phyloP scores from a whole-genome alignment of 2,113 vertebrate genomes.

The Callopanchax toddi region DNA sequence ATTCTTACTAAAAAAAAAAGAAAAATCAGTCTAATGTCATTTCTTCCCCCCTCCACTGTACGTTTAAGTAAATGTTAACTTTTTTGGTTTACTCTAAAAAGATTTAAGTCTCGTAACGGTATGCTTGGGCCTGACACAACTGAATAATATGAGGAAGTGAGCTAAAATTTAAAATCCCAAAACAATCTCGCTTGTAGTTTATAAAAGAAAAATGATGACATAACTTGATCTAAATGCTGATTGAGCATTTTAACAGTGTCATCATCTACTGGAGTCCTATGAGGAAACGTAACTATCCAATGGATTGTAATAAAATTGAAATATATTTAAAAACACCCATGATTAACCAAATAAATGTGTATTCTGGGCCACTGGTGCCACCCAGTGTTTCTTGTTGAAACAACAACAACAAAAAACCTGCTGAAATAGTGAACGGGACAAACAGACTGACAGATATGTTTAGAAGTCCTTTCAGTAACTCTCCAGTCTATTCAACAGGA shows the following conservation, averaged over 20 bases:
- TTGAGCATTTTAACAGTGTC: slow-evolving; percentile 5
- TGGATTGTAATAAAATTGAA: slow-evolving; percentile 29
- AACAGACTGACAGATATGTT: slow-evolving; percentile 9
- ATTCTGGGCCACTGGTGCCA: slow-evolving; percentile 47
- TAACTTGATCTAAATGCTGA: slow-evolving; percentile 4
- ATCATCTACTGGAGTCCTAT: not conserved
- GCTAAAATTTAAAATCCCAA: slow-evolving; percentile 56
- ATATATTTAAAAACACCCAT: slow-evolving; percentile 48
- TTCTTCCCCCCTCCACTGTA: slow-evolving; percentile 29
- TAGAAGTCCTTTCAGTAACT: slow-evolving; percentile 9
- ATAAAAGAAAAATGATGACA: slow-evolving; percentile 34
- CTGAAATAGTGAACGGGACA: slow-evolving; percentile 9
- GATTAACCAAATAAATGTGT: too few species aligned
- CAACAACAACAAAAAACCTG: slow-evolving; percentile 23
- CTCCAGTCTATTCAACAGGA: slow-evolving; percentile 5
- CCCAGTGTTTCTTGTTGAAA: slow-evolving; percentile 43
- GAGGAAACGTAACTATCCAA: slow-evolving; percentile 7
- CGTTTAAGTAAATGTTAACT: slow-evolving; percentile 37
- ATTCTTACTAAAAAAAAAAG: slow-evolving; percentile 30
- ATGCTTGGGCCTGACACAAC: slow-evolving; percentile 50
- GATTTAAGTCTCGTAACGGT: slow-evolving; percentile 42
- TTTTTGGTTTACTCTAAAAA: slow-evolving; percentile 53
- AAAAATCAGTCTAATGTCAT: slow-evolving; percentile 18
- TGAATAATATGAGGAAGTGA: slow-evolving; percentile 46
- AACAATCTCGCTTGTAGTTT: slow-evolving; percentile 28